These are phyloP conservation scores for Acanthosepion pharaonis DNA, from an alignment of 2,888 invertebrate genomes.

Conservation along the genomic window DNA sequence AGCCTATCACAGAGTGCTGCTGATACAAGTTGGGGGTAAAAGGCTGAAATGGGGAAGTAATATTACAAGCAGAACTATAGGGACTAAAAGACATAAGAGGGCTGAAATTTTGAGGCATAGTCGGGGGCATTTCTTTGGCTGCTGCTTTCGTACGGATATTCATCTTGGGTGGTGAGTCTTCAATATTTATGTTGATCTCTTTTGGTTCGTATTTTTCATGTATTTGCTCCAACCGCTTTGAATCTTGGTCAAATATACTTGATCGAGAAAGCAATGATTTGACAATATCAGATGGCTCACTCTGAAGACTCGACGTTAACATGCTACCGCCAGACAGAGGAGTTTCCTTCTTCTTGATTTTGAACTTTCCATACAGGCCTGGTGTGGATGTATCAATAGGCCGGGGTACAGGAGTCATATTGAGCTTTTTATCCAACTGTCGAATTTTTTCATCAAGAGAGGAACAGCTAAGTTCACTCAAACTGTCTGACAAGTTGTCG, in stretches of 20 bases:
- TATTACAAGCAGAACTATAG: slow-evolving; percentile 39
- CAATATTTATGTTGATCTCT: slow-evolving; percentile 56
- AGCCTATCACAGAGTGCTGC: slow-evolving; percentile 37
- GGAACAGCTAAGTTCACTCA: slow-evolving; percentile 54
- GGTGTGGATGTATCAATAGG: slow-evolving; percentile 53
- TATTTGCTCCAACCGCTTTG: slow-evolving; percentile 88
- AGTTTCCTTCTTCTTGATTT: slow-evolving; percentile 71
- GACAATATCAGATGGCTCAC: slow-evolving; percentile 92
- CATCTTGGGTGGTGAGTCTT: slow-evolving; percentile 53
- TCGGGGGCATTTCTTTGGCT: slow-evolving; percentile 54
- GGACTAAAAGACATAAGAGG: slow-evolving; percentile 35
- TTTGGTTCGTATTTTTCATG: slow-evolving; percentile 84
- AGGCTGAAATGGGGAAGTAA: slow-evolving; percentile 49
- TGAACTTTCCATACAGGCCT: slow-evolving; percentile 70
- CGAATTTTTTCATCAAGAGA: slow-evolving; percentile 92
- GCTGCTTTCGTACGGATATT: slow-evolving; percentile 59
- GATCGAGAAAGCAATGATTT: slow-evolving; percentile 92
- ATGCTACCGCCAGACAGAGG: slow-evolving; percentile 50
- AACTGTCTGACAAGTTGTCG: slow-evolving; percentile 61
- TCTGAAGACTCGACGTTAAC: slow-evolving; percentile 48
- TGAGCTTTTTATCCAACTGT: slow-evolving; percentile 93
- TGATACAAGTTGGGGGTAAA: slow-evolving; percentile 45
- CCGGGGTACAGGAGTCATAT: slow-evolving; percentile 49
- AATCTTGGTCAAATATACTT: slow-evolving; percentile 95
- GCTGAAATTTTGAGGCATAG: slow-evolving; percentile 35